Conservation (phyloP, 2,113 vertebrate species). For the Sebastes fasciatus region DNA sequence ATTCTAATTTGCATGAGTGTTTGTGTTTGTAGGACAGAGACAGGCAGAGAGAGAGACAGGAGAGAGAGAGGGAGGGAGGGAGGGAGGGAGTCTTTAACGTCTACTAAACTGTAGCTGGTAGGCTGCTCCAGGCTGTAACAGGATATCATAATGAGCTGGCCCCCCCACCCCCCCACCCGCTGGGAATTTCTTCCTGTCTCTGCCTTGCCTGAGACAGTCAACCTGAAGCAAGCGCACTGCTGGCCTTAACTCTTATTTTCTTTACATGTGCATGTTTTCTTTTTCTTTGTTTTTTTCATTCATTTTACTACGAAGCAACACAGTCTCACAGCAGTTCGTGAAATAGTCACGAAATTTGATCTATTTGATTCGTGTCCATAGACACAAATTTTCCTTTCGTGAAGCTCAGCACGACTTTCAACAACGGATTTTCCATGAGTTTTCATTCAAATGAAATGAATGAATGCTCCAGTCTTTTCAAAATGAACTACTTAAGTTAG, state of each 20-base stretch:
- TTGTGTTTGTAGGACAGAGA: constrained; percentile 14
- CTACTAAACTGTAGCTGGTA: constrained; percentile 55
- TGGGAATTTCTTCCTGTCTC: constrained; percentile 77
- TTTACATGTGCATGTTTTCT: not conserved
- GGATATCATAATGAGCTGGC: constrained; percentile 76
- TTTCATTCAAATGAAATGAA: too few relatives aligned
- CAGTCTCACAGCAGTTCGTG: too few relatives aligned
- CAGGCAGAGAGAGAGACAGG: not conserved
- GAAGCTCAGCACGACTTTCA: too few relatives aligned
- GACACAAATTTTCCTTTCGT: too few relatives aligned
- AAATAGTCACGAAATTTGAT: too few relatives aligned
- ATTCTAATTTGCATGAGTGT: constrained; percentile 15
- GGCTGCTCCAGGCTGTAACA: constrained; percentile 73
- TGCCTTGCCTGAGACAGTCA: constrained; percentile 57
- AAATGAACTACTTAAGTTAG: too few relatives aligned
- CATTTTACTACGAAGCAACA: not conserved
- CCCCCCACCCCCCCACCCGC: constrained; percentile 48
- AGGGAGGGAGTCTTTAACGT: constrained; percentile 37
- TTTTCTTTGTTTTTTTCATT: not conserved
- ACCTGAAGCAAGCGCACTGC: constrained; percentile 53
- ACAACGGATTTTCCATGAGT: too few relatives aligned
- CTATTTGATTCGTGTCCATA: too few relatives aligned
- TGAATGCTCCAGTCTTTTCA: too few relatives aligned
- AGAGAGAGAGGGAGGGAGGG: not conserved
- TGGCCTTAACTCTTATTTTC: constrained; percentile 14